Base-by-base conservation (phyloP, 1,140 invertebrate species). In the Tachypleus tridentatus region DNA sequence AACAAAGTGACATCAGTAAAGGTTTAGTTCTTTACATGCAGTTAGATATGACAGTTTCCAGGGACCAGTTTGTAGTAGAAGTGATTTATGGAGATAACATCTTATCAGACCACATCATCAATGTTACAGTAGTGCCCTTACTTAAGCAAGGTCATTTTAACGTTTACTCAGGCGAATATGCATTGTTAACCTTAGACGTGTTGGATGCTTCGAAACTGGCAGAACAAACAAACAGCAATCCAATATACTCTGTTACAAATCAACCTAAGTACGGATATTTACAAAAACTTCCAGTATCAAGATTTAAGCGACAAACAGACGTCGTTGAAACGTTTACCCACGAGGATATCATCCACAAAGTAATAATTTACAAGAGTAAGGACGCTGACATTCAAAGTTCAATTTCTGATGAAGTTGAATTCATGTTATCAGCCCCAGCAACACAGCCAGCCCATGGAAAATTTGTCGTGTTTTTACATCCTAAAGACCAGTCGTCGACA, bases 1-100 rank as follows among this genome's bases (percentile, higher is more conserved):
- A 78, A 51, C 91, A 96, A 69, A 78, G 78, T 7, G 87, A 95
- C 77, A 74, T 97, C 51, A 82, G 86, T 74, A 76, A 83, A 63
- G 78, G 85, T 73, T 76, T 87, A 64, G 86, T 97, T 0, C 84
- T 87, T 73, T 98, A 94, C 70, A 85, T 93, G 78, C 93, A 96
- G 76, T 87, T 86, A n/a, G 87, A 96, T 74, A 85, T 93, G 81
- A 87, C 84, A 5, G 84, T 85, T 0, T 85, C 88, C 0, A 88
- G 87, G 69, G 93, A 97, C 74, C 87, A 83, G 58, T 88, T 85
- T 70, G 77, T 69, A 4, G 70, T 93, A 4, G 82, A 83, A 58
- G 84, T 89, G 1, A 70, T 70, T 69, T 74, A 72, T 63, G 63
- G 68, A n/a, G 72, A 73, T 50, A 66, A 72, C 29, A 62, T 71